Evolutionary conservation across 1,140 invertebrate genomes (phyloP).

Genomic region (Anagrus nilaparvatae): DNA sequence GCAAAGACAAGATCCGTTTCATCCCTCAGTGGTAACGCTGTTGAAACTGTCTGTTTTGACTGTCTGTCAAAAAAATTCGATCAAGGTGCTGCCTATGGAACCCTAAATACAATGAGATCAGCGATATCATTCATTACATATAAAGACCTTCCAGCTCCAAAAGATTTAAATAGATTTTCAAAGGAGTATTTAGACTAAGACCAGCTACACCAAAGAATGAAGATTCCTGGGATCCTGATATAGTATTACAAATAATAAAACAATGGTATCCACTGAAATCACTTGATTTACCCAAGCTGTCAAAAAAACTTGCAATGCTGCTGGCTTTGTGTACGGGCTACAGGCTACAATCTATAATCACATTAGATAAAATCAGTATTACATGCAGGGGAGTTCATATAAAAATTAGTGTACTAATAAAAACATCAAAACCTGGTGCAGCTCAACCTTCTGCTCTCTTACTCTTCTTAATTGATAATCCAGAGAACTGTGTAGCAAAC

Average conservation of each 20-base stretch:
- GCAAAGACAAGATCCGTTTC: neutral
- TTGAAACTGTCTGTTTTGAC: too few species aligned
- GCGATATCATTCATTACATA: too few species aligned
- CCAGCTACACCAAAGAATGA: neutral
- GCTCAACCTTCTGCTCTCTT: constrained; percentile 6
- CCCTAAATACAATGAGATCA: constrained; percentile 1
- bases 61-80: neutral
- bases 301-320: neutral
- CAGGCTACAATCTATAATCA: neutral
- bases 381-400: neutral
- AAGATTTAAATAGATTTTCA: neutral
- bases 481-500: constrained; percentile 7
- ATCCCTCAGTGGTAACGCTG: neutral
- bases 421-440: constrained; percentile 1
- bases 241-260: neutral
- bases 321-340: constrained; percentile 1
- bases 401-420: constrained; percentile 1
- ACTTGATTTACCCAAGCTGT: neutral
- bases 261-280: neutral
- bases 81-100: neutral
- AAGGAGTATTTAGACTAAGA: neutral
- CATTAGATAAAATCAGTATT: neutral
- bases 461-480: constrained; percentile 6
- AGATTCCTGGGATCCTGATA: constrained; percentile 1
- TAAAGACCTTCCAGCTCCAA: neutral